Base-by-base conservation (phyloP, 1,140 invertebrate species). In the Branchinecta lindahli region DNA sequence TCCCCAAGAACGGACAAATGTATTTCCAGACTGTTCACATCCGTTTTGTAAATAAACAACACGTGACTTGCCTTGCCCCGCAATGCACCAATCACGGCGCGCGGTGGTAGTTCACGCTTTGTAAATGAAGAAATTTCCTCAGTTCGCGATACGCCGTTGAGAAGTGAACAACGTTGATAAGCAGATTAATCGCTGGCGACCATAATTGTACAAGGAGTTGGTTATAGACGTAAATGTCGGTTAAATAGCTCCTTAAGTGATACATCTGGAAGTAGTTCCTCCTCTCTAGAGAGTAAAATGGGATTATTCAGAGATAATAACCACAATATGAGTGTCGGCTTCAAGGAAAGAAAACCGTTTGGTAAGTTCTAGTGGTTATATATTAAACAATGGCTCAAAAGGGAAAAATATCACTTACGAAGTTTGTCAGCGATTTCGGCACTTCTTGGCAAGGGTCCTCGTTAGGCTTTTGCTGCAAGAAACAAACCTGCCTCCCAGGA, bases 281-380 rank as follows among this genome's bases (percentile, higher is more conserved):
- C 52, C 12, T 61, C 52, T 4, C 52, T 61, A 61, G 52, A 61
- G 18, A 12, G 18, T 20, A 61, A 15, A 12, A 61, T 61, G 52
- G 52, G 52, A 61, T 61, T 61, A 20, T 61, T 61, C 18, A 12
- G 52, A 61, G 52, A 61, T 20, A 61, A 61, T 61, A 61, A 61
- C 52, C 52, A 61, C 52, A 61, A 61, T 61, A 61, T 61, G 52
- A 61, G 18, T 61, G 52, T 61, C 18, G 18, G 52, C 52, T 61
- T 61, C 52, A 61, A 61, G 52, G 52, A 61, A 61, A 61, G 52
- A 6, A 61, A 61, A 61, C 12, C 52, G 12, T 61, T 61, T 61
- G 52, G 52, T 61, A 61, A 61, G 52, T 15, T 61, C 18, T 61
- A 33, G 1, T n/a, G n/a, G n/a, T n/a, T n/a, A n/a, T n/a, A n/a